Evolutionary conservation across 2,888 invertebrate species (phyloP).

Genomic region (Cheilosia urbana): DNA sequence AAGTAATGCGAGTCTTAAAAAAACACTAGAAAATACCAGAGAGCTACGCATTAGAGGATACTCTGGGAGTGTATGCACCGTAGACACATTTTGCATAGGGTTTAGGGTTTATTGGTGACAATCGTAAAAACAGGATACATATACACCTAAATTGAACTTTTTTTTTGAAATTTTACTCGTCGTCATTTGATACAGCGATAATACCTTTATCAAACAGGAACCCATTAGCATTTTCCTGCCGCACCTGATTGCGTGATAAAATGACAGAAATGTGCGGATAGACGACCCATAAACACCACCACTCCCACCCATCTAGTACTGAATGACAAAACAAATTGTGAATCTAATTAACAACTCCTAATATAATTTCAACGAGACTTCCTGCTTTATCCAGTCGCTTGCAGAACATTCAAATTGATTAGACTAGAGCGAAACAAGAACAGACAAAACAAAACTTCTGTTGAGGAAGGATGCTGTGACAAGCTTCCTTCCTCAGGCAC

Average conservation of each 20-base stretch:
- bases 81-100: too few relatives aligned
- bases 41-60: too few relatives aligned
- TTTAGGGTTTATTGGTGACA: too few relatives aligned
- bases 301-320: background rate
- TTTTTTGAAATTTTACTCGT: background rate
- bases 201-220: conserved; percentile 27
- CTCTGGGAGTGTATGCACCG: too few relatives aligned
- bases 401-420: background rate
- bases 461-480: background rate
- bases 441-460: background rate
- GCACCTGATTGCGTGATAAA: conserved; percentile 62
- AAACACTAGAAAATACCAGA: too few relatives aligned
- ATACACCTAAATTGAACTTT: background rate
- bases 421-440: background rate
- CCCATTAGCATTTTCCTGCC: conserved; percentile 46
- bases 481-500: conserved; percentile 22
- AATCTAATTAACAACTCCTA: conserved; percentile 30
- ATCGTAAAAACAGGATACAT: background rate
- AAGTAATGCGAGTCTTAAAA: too few relatives aligned
- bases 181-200: background rate
- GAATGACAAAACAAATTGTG: conserved; percentile 15
- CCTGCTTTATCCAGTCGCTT: background rate
- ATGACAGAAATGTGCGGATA: conserved; percentile 31
- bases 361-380: background rate
- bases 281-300: conserved; percentile 29